Evolutionary conservation across 2,797 vertebrate species (phyloP), one percentile per base, ranked within the genome.

Genomic region (Sebastes elongatus): DNA sequence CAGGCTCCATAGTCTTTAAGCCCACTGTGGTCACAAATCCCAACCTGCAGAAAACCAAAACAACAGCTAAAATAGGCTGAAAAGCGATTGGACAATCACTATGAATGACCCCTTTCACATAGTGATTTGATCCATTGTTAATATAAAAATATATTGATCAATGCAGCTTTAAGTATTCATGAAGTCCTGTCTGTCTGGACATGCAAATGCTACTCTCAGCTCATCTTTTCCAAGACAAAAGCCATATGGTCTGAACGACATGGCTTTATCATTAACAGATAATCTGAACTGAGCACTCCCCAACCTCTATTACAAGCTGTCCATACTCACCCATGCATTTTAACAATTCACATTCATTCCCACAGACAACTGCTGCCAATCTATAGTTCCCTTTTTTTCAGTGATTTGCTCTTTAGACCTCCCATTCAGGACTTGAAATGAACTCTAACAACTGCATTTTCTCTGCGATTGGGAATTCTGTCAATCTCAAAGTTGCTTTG

Each of bases 401-500:
- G 3, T 77, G 70, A 71, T 82, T 82, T 86, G 63, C 33, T 82
- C 78, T 89, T 83, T 71, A 85, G 83, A 86, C 64, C 30, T 80
- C 20, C 5, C 53, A 71, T 78, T 84, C 73, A 88, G 55, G 25
- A 66, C 61, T 63, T 13, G 4, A 68, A 83, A 35, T 79, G 61
- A 81, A 66, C 67, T 72, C 64, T 23, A 49, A 63, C 60, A 63
- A 64, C 46, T 67, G 64, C 68, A 81, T 75, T 76, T 25, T 84
- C 70, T 71, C 60, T 23, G 67, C 20, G 16, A 65, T 53, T 42
- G 64, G 64, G 55, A 76, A 64, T 38, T 83, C 77, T 85, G 82
- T 86, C 87, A 85, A 46, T 91, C 82, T 86, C 49, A 66, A 65
- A 71, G 69, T 78, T 68, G 42, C 62, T 70, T 55, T 89, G 84